Conservation (phyloP, 2,797 vertebrate genomes). For the Hafferia zeledoni region DNA sequence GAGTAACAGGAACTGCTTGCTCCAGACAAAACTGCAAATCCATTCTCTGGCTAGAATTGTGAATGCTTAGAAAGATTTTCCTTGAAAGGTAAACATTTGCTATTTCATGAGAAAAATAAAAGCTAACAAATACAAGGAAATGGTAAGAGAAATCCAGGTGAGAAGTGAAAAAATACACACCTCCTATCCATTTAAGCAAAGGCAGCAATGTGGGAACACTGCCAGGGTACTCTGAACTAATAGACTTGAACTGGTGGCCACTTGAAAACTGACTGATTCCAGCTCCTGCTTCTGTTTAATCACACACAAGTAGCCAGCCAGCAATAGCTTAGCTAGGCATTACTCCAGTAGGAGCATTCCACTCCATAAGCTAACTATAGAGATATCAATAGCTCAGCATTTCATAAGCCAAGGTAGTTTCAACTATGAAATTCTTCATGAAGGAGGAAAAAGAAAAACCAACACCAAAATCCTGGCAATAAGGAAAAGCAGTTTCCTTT, state of each 20-base stretch:
- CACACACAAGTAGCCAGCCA: not conserved
- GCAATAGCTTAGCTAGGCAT: not conserved
- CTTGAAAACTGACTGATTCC: not conserved
- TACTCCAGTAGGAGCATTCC: not conserved
- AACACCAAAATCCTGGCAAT: not conserved
- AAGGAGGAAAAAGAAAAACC: not conserved
- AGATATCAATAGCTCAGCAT: not conserved
- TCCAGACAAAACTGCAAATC: not conserved
- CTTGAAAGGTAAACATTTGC: not conserved
- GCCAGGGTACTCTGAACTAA: not conserved
- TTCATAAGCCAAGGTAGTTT: not conserved
- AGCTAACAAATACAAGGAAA: not conserved
- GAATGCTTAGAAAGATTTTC: not conserved
- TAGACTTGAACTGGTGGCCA: not conserved
- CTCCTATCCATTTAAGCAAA: not conserved
- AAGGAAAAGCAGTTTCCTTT: slow-evolving; percentile 43
- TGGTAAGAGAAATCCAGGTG: not conserved
- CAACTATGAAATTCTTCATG: not conserved
- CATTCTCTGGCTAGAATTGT: not conserved
- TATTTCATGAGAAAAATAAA: not conserved
- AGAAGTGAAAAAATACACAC: not conserved
- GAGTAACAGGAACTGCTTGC: slow-evolving; percentile 1
- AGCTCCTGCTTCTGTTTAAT: not conserved
- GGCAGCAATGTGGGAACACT: not conserved
- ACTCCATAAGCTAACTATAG: not conserved